Evolutionary conservation across 2,888 invertebrate genomes (phyloP).

Genomic region (Alloscopus bannaensis): DNA sequence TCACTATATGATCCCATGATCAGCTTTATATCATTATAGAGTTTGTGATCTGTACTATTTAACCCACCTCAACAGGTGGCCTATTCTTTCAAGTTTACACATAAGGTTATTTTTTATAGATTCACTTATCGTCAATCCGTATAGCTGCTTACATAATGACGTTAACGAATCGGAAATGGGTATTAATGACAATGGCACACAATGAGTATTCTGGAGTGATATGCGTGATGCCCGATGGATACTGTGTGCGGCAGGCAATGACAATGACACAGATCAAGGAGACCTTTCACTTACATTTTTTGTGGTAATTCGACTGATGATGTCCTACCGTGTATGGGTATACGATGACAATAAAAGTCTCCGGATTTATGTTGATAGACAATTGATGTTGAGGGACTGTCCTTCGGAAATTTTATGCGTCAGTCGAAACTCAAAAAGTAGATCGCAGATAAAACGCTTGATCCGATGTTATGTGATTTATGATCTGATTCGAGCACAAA

Average conservation of each 20-base stretch:
- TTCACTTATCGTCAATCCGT: neutral
- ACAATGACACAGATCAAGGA: conserved; percentile 43
- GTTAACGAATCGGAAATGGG: conserved; percentile 27
- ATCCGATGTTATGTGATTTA: conserved; percentile 1
- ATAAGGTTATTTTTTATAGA: conserved; percentile 16
- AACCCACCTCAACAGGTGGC: conserved; percentile 56
- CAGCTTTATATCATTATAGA: too few relatives aligned
- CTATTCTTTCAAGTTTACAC: conserved; percentile 4
- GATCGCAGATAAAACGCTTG: too few relatives aligned
- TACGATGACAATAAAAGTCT: too few relatives aligned
- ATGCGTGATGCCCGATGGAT: conserved; percentile 44
- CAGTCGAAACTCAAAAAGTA: too few relatives aligned
- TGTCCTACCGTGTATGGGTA: too few relatives aligned
- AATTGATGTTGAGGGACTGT: too few relatives aligned
- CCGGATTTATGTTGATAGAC: conserved; percentile 35
- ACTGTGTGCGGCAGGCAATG: conserved; percentile 35
- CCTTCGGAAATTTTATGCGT: too few relatives aligned
- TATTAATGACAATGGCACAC: conserved; percentile 41
- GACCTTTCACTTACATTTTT: conserved; percentile 60
- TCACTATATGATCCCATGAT: too few relatives aligned
- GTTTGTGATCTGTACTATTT: conserved; percentile 41
- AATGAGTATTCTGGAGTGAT: conserved; percentile 49
- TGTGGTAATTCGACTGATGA: conserved; percentile 40
- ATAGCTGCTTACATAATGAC: conserved; percentile 10
- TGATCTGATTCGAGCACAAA: too few relatives aligned